Percentiles rank a stretch among this genome's conserved stretches.
Evolutionary conservation across 1,140 invertebrate species (phyloP).

Genomic region (Philotrypesis tridentata): DNA sequence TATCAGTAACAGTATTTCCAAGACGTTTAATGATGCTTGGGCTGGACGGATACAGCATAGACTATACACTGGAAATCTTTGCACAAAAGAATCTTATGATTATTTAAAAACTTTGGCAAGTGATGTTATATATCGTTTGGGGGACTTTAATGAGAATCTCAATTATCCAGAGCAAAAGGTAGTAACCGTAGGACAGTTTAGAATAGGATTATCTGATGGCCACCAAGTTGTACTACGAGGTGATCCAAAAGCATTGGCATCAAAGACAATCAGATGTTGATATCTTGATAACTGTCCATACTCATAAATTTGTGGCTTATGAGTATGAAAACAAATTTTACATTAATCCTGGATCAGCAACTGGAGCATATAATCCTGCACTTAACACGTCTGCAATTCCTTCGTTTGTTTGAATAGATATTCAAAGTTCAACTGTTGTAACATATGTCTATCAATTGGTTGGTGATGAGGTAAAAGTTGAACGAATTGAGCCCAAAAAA

Average conservation of each 20-base stretch:
- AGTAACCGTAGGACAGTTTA: slow-evolving; percentile 98
- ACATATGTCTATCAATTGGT: slow-evolving; percentile 99
- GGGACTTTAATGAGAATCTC: slow-evolving; percentile 99
- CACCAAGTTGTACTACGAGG: slow-evolving; percentile 98
- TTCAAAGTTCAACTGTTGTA: slow-evolving; percentile 97
- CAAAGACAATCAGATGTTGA: slow-evolving; percentile 99
- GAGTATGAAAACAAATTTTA: slow-evolving; percentile 99
- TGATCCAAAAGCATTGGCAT: slow-evolving; percentile 92
- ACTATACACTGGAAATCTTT: slow-evolving; percentile 97
- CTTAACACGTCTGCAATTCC: slow-evolving; percentile 92
- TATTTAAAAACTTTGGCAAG: slow-evolving; percentile 98
- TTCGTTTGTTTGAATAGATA: slow-evolving; percentile 99
- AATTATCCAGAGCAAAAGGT: slow-evolving; percentile 99
- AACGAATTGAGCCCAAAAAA: slow-evolving; percentile 98
- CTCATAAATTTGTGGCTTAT: slow-evolving; percentile 98
- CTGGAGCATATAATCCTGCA: slow-evolving; percentile 97
- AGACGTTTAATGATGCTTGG: slow-evolving; percentile 72
- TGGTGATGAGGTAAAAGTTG: slow-evolving; percentile 98
- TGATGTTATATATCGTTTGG: slow-evolving; percentile 98
- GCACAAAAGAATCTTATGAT: slow-evolving; percentile 98
- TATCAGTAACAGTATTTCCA: background rate
- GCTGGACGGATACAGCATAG: slow-evolving; percentile 99
- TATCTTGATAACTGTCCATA: slow-evolving; percentile 98
- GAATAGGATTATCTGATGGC: slow-evolving; percentile 97
- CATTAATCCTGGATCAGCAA: slow-evolving; percentile 99